Evolutionary conservation across 2,888 invertebrate genomes (phyloP).

Genomic region (Silvanus unidentatus): DNA sequence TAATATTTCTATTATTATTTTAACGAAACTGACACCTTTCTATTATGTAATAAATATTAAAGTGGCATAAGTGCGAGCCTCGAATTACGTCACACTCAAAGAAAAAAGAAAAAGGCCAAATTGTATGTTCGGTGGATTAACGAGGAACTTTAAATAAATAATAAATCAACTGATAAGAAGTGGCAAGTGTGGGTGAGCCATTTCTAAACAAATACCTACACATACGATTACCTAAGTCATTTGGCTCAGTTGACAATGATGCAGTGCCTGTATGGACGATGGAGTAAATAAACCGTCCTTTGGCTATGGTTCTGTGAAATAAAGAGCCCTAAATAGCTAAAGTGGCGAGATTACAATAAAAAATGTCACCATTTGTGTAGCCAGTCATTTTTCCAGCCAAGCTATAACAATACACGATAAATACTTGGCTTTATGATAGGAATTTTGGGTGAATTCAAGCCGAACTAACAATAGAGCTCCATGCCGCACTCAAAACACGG

Average conservation of each 20-base stretch:
- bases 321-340: constrained; percentile 13
- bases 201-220: too few species aligned
- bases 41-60: too few species aligned
- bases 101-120: too few species aligned
- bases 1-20: too few species aligned
- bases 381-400: constrained; percentile 28
- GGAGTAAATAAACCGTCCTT: background rate
- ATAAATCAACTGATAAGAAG: too few species aligned
- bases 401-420: constrained; percentile 33
- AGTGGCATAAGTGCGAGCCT: too few species aligned
- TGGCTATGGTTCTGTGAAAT: background rate
- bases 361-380: constrained; percentile 27
- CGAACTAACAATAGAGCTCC: constrained; percentile 29
- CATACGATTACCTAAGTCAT: too few species aligned
- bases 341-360: constrained; percentile 32
- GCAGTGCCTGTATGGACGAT: background rate
- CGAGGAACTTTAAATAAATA: too few species aligned
- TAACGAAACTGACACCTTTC: too few species aligned
- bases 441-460: constrained; percentile 31
- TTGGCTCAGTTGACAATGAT: background rate
- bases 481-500: constrained; percentile 13
- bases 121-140: too few species aligned
- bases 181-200: too few species aligned
- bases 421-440: constrained; percentile 31
- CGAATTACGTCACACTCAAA: too few species aligned